A percentile compares a stretch with the other conserved stretches of the same genome.
phyloP scores from a whole-genome alignment of 2,888 invertebrate species.

The Sipha maydis region DNA sequence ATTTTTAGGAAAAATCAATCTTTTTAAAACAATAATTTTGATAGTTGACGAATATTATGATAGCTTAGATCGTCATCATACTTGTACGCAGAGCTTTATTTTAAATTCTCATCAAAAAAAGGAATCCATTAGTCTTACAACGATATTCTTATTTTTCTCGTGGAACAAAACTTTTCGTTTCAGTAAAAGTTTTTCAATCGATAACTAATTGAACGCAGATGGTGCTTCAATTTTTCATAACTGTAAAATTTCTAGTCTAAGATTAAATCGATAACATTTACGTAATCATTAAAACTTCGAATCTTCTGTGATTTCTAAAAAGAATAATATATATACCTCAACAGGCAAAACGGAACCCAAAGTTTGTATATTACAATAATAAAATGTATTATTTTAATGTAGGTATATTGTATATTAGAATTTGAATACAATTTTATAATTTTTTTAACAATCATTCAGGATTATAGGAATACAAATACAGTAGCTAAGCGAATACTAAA shows the following conservation, averaged over 20 bases:
- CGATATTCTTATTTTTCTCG: not conserved
- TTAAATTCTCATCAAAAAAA: not conserved
- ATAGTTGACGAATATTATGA: conserved; percentile 4
- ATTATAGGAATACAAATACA: too few species aligned
- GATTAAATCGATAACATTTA: not conserved
- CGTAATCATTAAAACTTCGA: not conserved
- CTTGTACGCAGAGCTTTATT: not conserved
- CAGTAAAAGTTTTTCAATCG: not conserved
- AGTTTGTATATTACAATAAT: too few species aligned
- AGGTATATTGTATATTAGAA: too few species aligned
- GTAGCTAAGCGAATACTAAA: too few species aligned
- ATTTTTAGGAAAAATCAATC: not conserved
- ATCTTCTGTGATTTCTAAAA: not conserved
- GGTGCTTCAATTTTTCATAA: not conserved
- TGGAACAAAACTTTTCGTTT: not conserved
- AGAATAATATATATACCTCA: too few species aligned
- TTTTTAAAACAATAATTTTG: not conserved
- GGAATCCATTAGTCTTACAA: not conserved
- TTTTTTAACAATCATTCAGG: too few species aligned
- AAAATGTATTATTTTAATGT: too few species aligned
- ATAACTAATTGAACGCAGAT: not conserved
- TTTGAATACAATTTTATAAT: too few species aligned
- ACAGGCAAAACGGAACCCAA: too few species aligned
- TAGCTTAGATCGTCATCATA: conserved; percentile 40
- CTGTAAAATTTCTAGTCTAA: not conserved